phyloP scores from a whole-genome alignment of 2,113 vertebrate species.

The Rhinichthys klamathensis region DNA sequence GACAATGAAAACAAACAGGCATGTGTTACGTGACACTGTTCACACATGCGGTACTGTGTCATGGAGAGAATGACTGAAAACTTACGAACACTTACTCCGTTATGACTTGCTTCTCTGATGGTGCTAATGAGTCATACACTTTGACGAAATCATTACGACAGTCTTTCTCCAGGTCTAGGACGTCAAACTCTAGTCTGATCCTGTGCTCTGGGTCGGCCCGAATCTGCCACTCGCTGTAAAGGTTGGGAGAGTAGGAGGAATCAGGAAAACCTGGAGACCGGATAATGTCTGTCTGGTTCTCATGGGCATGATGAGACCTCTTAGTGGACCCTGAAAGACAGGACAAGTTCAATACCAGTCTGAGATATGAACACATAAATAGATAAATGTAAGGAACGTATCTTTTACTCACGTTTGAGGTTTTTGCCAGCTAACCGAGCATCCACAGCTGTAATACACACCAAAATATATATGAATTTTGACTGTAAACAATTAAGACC shows the following conservation, averaged over 20 bases:
- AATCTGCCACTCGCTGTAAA: conserved; percentile 83
- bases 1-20: not conserved
- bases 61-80: not conserved
- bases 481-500: not conserved
- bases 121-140: conserved; percentile 87
- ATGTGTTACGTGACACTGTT: not conserved
- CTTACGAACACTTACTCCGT: conserved; percentile 77
- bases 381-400: not conserved
- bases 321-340: conserved; percentile 71
- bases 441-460: conserved; percentile 66
- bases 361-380: not conserved
- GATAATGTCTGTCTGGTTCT: conserved; percentile 67
- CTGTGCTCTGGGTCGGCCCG: conserved; percentile 78
- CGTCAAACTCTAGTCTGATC: conserved; percentile 86
- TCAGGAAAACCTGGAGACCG: conserved; percentile 86
- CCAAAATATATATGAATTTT: not conserved
- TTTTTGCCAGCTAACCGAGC: conserved; percentile 59
- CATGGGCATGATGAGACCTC: conserved; percentile 71
- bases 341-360: not conserved
- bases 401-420: conserved; percentile 45
- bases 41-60: not conserved
- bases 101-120: conserved; percentile 74
- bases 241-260: conserved; percentile 76
- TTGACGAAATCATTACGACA: conserved; percentile 79
- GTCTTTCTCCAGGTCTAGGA: conserved; percentile 79